Percentiles rank a stretch among this genome's conserved stretches.
These are phyloP conservation scores for Linnaemya tessellans DNA, from an alignment of 2,888 invertebrate genomes.

Conservation along the genomic window DNA sequence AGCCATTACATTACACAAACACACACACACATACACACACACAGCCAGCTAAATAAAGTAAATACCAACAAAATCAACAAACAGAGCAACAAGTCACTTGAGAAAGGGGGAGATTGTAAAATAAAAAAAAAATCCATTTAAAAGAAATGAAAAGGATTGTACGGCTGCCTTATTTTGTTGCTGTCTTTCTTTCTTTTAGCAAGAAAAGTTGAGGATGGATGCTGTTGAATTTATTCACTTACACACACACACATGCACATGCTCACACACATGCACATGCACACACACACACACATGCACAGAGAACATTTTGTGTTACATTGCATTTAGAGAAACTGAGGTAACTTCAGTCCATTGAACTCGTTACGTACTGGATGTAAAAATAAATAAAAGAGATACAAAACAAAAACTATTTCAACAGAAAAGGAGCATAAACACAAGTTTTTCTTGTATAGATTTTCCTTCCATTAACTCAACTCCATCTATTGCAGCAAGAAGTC, in stretches of 20 bases:
- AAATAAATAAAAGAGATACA: slow-evolving; percentile 47
- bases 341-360: slow-evolving; percentile 72
- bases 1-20: slow-evolving; percentile 55
- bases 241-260: slow-evolving; percentile 25
- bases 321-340: slow-evolving; percentile 61
- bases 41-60: slow-evolving; percentile 38
- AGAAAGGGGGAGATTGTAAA: slow-evolving; percentile 71
- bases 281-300: not conserved
- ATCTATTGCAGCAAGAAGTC: slow-evolving; percentile 45
- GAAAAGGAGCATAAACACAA: slow-evolving; percentile 68
- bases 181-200: slow-evolving; percentile 50
- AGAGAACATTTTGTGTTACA: slow-evolving; percentile 23
- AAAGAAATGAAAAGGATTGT: slow-evolving; percentile 65
- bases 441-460: slow-evolving; percentile 68
- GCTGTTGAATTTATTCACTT: slow-evolving; percentile 51
- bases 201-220: slow-evolving; percentile 60
- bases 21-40: slow-evolving; percentile 21
- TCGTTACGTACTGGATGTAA: slow-evolving; percentile 40
- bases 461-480: slow-evolving; percentile 57
- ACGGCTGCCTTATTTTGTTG: slow-evolving; percentile 46
- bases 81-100: slow-evolving; percentile 66
- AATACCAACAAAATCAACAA: slow-evolving; percentile 7
- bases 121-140: not conserved
- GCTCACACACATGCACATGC: slow-evolving; percentile 26
- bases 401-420: slow-evolving; percentile 61